Percentiles rank a stretch among this genome's conserved stretches.
Evolutionary conservation across 2,113 vertebrate genomes (phyloP).

Genomic region (Ptychochromis oligacanthus): DNA sequence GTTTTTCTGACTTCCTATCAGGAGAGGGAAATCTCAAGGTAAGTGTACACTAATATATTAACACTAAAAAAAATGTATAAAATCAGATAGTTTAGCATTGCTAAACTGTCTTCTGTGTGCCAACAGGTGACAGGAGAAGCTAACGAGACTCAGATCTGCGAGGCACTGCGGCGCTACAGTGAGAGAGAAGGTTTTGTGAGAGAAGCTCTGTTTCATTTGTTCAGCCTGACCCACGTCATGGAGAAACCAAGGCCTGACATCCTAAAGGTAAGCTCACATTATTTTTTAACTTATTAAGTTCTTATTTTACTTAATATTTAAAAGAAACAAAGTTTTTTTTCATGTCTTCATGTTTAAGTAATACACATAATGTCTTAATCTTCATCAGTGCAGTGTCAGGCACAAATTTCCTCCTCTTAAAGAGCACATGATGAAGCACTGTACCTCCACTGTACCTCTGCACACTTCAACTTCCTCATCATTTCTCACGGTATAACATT

Average conservation of each 20-base stretch:
- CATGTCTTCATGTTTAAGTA: background rate
- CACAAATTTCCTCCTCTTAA: background rate
- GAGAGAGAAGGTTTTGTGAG: constrained; percentile 97
- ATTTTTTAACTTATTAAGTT: background rate
- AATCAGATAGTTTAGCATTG: background rate
- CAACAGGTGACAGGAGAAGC: constrained; percentile 95
- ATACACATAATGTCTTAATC: background rate
- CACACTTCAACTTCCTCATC: background rate
- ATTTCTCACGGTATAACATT: background rate
- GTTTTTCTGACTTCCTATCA: constrained; percentile 94
- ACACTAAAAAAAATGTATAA: background rate
- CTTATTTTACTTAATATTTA: accelerated
- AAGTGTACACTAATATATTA: background rate
- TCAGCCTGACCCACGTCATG: constrained; percentile 95
- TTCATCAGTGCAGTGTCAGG: background rate
- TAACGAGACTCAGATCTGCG: constrained; percentile 96
- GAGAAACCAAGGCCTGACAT: constrained; percentile 97
- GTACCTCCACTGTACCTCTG: no score
- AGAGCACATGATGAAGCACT: background rate
- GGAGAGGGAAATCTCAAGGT: constrained; percentile 95
- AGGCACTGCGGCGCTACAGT: constrained; percentile 94
- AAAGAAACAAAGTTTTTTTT: background rate
- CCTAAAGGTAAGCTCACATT: constrained; percentile 86
- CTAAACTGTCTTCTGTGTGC: constrained; percentile 29
- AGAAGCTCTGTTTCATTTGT: constrained; percentile 97